phyloP scores from a whole-genome alignment of 2,113 vertebrate species.

The Corythornis cristatus region DNA sequence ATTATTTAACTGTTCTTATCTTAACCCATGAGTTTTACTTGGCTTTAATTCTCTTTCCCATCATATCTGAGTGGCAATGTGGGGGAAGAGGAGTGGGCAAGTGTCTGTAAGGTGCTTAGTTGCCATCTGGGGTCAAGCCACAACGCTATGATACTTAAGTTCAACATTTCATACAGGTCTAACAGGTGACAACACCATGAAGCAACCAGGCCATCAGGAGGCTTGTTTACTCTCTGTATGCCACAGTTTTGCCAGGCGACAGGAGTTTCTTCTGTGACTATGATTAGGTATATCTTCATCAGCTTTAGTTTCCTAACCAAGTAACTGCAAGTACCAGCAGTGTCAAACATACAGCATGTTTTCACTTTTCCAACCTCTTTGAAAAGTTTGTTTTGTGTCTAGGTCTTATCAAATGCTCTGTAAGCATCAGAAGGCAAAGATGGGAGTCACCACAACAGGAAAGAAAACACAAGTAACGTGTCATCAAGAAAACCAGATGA shows the following conservation, averaged over 20 bases:
- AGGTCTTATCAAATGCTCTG: not conserved
- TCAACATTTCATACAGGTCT: not conserved
- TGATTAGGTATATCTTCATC: not conserved
- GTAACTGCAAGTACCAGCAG: not conserved
- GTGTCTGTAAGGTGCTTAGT: no score
- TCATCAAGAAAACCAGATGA: not conserved
- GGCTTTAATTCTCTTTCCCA: no score
- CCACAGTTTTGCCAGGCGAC: not conserved
- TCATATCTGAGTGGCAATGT: no score
- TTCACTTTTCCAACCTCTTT: not conserved
- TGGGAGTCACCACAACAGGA: not conserved
- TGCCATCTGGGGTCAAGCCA: no score
- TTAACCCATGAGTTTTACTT: no score
- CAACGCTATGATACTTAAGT: not conserved
- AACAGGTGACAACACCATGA: not conserved
- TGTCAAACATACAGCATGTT: not conserved
- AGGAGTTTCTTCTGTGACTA: not conserved
- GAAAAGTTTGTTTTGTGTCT: not conserved
- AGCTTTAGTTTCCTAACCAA: not conserved
- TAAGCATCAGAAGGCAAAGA: not conserved
- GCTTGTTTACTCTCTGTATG: not conserved
- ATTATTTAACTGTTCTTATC: no score
- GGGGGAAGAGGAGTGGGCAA: no score
- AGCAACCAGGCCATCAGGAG: not conserved
- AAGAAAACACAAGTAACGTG: not conserved